phyloP scores from a whole-genome alignment of 2,888 invertebrate genomes.

The Bruchidius siliquastri region DNA sequence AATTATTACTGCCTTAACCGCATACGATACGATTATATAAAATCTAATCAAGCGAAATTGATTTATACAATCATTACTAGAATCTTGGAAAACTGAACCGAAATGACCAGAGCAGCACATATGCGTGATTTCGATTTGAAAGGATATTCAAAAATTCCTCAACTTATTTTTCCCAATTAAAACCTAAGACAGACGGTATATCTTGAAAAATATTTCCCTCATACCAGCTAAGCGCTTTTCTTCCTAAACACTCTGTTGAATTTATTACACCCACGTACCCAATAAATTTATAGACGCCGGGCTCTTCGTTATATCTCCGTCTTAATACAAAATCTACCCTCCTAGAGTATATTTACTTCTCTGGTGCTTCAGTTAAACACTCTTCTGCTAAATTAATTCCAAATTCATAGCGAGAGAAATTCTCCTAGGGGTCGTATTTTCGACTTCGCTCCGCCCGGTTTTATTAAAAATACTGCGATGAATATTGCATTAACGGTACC shows the following conservation, averaged over 20 bases:
- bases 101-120: too few relatives aligned
- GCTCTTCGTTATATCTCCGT: neutral
- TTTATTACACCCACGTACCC: neutral
- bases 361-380: constrained; percentile 11
- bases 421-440: constrained; percentile 21
- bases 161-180: too few relatives aligned
- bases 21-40: too few relatives aligned
- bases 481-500: neutral
- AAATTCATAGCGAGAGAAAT: constrained; percentile 32
- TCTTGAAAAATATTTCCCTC: neutral
- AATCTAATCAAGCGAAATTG: too few relatives aligned
- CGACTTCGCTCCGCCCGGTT: neutral
- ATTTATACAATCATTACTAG: too few relatives aligned
- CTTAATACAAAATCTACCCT: neutral
- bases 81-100: too few relatives aligned
- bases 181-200: too few relatives aligned
- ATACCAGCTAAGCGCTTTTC: neutral
- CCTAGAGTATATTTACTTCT: neutral
- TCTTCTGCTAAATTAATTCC: constrained; percentile 42
- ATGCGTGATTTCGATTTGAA: too few relatives aligned
- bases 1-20: too few relatives aligned
- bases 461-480: neutral
- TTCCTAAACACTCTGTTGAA: neutral
- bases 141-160: too few relatives aligned
- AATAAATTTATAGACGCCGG: neutral